Base-by-base conservation (phyloP, 2,797 vertebrate species). In the Oryzias sinensis region DNA sequence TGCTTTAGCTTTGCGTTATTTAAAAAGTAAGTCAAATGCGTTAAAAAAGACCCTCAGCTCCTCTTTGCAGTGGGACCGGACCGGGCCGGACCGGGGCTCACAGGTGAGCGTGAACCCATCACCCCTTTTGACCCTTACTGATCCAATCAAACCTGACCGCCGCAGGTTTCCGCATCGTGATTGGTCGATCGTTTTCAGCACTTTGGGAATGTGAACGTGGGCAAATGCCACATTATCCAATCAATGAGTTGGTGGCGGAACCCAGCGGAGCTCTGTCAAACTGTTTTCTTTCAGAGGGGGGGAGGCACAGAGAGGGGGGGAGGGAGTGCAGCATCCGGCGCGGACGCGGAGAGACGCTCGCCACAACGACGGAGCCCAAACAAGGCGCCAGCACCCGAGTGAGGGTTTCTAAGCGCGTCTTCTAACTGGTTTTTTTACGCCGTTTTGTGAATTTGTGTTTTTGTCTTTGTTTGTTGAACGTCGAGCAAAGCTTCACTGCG, bases 201-300 rank as follows among this genome's bases (percentile, higher is more conserved):
- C 72, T 86, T 85, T 70, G 78, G 56, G 70, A 82, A 90, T 49
- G 79, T 68, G 17, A 76, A 65, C 70, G 74, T 71, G 77, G 68
- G 62, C 54, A 51, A 69, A 74, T 57, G 70, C 44, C 64, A 54
- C 62, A 48, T 70, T 68, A 80, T 70, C 90, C 90, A 90, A 90
- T 90, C 87, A 80, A 74, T 55, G 74, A 57, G 9, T 68, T 50
- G 68, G 51, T 53, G 68, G 45, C 61, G 65, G 76, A 68, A 59
- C 65, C 2, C 59, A 20, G 84, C 85, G 79, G 83, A 83, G 75
- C 73, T 59, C 46, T 1, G 65, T 40, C 70, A 73, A 72, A 84
- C 74, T 75, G 55, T 45, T 9, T 5, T n/a, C 40, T 25, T 50
- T 11, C 25, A 41, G 49, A 15, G 15, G 53, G 18, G 18, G 18